Evolutionary conservation across 64 coral and sea anemone genomes (phyloP).

Genomic region (Orbicella faveolata): DNA sequence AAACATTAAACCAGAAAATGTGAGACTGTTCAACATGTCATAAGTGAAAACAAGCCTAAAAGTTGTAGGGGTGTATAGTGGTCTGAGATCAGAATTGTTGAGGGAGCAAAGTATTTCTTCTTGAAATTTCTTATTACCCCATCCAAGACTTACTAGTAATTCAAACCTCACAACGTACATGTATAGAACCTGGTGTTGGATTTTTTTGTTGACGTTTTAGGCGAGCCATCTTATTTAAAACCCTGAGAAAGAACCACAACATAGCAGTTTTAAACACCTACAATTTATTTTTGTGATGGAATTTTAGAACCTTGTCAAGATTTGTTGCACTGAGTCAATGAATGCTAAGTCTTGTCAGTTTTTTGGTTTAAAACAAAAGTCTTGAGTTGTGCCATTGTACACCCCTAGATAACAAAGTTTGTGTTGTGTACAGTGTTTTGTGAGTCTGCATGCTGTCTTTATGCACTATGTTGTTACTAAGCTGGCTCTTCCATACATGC

Average conservation of each 20-base stretch:
- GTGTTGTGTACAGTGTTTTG: background rate
- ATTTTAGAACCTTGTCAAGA: too few relatives aligned
- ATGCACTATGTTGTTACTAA: constrained; percentile 45
- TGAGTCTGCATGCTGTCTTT: background rate
- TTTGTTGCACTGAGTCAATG: too few relatives aligned
- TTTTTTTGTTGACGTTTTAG: too few relatives aligned
- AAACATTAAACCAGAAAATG: background rate
- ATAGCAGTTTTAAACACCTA: too few relatives aligned
- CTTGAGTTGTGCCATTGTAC: constrained; percentile 16
- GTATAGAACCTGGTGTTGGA: too few relatives aligned
- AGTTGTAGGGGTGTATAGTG: background rate
- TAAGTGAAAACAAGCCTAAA: background rate
- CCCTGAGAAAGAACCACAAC: too few relatives aligned
- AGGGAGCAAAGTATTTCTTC: too few relatives aligned
- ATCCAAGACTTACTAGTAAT: too few relatives aligned
- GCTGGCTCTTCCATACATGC: constrained; percentile 49
- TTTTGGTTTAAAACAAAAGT: background rate
- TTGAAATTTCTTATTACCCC: background rate
- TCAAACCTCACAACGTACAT: too few relatives aligned
- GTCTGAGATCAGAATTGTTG: background rate
- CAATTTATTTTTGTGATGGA: too few relatives aligned
- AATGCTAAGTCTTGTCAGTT: too few relatives aligned
- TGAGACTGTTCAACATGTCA: background rate
- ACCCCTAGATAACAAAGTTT: background rate
- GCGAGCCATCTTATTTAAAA: too few relatives aligned